Conservation (phyloP, 2,797 vertebrate genomes). For the Halcyon smyrnensis region DNA sequence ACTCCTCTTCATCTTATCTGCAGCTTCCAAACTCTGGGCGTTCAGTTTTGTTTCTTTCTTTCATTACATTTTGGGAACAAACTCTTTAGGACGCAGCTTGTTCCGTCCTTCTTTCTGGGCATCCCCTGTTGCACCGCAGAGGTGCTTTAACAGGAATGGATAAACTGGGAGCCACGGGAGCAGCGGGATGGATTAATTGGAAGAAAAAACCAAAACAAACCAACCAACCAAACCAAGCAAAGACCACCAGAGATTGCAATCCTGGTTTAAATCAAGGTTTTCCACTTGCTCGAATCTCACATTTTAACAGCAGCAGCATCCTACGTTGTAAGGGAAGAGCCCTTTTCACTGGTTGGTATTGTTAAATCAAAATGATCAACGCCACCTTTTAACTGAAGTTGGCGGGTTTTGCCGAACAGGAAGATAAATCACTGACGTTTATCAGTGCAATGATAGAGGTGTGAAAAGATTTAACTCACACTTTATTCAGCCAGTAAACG, state of each 20-base stretch:
- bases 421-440: not conserved
- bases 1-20: not conserved
- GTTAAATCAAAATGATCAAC: not conserved
- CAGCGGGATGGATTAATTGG: not conserved
- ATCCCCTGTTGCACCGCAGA: not conserved
- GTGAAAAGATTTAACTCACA: not conserved
- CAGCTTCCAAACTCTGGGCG: not conserved
- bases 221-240: not conserved
- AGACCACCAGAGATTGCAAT: not conserved
- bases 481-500: not conserved
- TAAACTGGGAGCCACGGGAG: not conserved
- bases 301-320: not conserved
- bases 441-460: not conserved
- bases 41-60: not conserved
- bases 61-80: not conserved
- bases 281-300: not conserved
- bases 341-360: not conserved
- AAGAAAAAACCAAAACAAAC: no score
- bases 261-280: not conserved
- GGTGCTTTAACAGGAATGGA: not conserved
- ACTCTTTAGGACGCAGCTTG: not conserved
- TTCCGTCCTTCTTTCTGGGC: not conserved
- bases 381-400: not conserved
- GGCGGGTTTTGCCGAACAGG: not conserved
- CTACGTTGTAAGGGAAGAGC: not conserved